Base-by-base conservation (phyloP, 2,113 vertebrate genomes). In the Accipiter cooperii region DNA sequence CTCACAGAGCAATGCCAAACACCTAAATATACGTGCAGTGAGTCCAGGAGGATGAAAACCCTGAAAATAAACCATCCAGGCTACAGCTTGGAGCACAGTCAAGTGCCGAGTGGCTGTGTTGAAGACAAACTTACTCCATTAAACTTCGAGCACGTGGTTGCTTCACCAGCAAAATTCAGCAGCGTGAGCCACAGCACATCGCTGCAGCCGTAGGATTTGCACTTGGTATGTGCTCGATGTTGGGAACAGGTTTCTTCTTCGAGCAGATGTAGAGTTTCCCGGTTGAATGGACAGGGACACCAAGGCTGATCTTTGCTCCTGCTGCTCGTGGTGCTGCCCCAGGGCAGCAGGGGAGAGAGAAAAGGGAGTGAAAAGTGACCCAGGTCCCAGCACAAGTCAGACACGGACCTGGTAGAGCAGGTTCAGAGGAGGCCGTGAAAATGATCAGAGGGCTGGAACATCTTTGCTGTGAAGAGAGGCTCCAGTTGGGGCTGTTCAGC, bases 161-260 rank as follows among this genome's bases (percentile, higher is more conserved):
- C 44, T 65, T 13, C 13, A 25, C 4, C n/a, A n/a, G 61, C 31
- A 36, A 55, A 71, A 51, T 3, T 8, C 42, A 17, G 46, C 38
- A 42, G 24, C 1, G 1, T 13, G 60, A 74, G 36, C 36, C 55
- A 7, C 42, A 34, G n/a, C 21, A 10, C 29, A 2, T 17, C 1
- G 1, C 10, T 4, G 10, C 12, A 16, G 69, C 31, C 10, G 0
- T 0, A 26, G 60, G 31, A 8, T 15, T 34, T 3, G 1, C 3
- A 1, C 38, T 12, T 7, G 19, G 42, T 19, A 31, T 3, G 14
- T 13, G 58, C 46, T 17, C 10, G 36, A 3, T 31, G 36, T 12
- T 46, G 17, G 29, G 6, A 36, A 52, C 15, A 31, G 26, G 6
- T 5, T 49, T 63, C 26, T 26, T 54, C 58, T 34, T 19, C 0